Conservation (phyloP, 2,113 vertebrate species). For the Grammomys surdaster region DNA sequence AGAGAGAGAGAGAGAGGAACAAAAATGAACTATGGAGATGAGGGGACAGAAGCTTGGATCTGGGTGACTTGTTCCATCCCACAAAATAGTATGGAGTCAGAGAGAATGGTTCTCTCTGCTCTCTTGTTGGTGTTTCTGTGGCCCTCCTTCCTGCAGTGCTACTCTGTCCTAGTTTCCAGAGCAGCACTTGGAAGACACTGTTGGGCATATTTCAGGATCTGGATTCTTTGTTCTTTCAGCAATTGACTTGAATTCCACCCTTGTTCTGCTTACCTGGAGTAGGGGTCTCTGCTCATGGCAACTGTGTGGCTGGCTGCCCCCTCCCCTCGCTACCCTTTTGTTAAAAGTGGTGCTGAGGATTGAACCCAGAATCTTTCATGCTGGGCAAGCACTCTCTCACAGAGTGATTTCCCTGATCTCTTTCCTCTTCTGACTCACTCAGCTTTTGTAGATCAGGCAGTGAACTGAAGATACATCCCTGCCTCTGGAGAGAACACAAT, state of each 20-base stretch:
- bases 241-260: background rate
- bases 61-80: background rate
- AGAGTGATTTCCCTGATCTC: background rate
- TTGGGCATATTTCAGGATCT: background rate
- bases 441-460: background rate
- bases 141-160: too few species aligned
- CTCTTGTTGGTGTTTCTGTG: background rate
- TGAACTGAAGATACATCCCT: background rate
- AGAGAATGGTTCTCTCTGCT: background rate
- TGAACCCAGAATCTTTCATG: background rate
- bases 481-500: background rate
- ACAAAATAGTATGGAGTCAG: background rate
- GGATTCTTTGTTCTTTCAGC: background rate
- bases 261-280: background rate
- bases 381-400: background rate
- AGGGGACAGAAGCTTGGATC: background rate
- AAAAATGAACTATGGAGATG: background rate
- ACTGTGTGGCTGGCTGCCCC: background rate
- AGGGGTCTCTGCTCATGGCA: background rate
- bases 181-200: background rate
- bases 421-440: background rate
- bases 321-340: too few species aligned
- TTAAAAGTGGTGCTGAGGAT: background rate
- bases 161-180: background rate
- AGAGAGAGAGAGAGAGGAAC: background rate